These are phyloP conservation scores for Amphipyra tragopoginis DNA, from an alignment of 2,888 invertebrate species.

Conservation along the genomic window DNA sequence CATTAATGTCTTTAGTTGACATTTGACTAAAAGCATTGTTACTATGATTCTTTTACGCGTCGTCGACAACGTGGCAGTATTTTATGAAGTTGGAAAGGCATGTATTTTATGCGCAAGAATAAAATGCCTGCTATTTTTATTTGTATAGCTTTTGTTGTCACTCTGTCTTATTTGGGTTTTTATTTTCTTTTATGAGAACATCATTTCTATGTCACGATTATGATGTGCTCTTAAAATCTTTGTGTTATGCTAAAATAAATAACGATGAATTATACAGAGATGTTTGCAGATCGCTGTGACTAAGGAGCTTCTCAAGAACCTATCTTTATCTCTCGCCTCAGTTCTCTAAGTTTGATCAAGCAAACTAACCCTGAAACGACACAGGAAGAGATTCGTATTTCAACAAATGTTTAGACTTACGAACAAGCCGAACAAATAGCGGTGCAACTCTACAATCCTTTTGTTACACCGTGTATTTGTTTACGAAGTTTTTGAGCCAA, in stretches of 20 bases:
- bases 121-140: constrained; percentile 39
- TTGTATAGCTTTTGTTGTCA: constrained; percentile 28
- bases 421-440: constrained; percentile 60
- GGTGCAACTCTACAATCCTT: constrained; percentile 56
- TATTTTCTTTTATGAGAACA: constrained; percentile 24
- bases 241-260: too few relatives aligned
- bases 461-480: constrained; percentile 60
- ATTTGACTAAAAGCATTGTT: constrained; percentile 56
- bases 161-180: constrained; percentile 18
- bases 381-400: constrained; percentile 39
- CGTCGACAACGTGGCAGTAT: constrained; percentile 33
- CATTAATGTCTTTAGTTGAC: constrained; percentile 37
- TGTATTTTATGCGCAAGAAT: constrained; percentile 35
- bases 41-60: constrained; percentile 40
- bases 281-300: too few relatives aligned
- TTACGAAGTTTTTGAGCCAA: constrained; percentile 67
- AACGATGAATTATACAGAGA: too few relatives aligned
- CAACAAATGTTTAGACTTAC: constrained; percentile 59
- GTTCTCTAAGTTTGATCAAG: constrained; percentile 34
- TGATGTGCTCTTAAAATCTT: not conserved
- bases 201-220: not conserved
- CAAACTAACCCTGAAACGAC: constrained; percentile 37
- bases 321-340: too few relatives aligned
- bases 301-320: too few relatives aligned
- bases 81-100: constrained; percentile 43